These are phyloP conservation scores for Stegodyphus dumicola DNA, from an alignment of 1,140 invertebrate species.

Conservation along the genomic window DNA sequence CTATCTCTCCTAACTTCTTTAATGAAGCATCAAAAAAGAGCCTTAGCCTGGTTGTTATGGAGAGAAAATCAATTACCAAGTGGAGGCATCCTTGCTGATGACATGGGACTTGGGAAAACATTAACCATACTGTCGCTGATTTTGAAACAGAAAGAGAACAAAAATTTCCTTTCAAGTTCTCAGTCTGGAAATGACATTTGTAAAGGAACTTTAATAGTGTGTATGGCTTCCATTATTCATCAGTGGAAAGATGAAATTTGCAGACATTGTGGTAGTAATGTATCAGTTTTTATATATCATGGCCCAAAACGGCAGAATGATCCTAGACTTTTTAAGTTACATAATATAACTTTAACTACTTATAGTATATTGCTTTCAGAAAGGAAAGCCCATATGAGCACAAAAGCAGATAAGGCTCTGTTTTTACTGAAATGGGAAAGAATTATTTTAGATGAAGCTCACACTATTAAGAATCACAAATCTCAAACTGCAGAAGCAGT, in stretches of 20 bases:
- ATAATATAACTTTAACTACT: slow-evolving; percentile 72
- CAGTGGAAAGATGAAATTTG: slow-evolving; percentile 90
- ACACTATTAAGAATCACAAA: slow-evolving; percentile 89
- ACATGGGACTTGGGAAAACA: slow-evolving; percentile 95
- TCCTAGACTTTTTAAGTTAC: slow-evolving; percentile 71
- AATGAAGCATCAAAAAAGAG: slow-evolving; percentile 89
- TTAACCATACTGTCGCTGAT: slow-evolving; percentile 90
- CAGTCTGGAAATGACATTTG: slow-evolving; percentile 59
- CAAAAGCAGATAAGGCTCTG: slow-evolving; percentile 67
- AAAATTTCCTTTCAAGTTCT: neutral
- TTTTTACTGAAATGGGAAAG: slow-evolving; percentile 82
- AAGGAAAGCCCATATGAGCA: slow-evolving; percentile 1
- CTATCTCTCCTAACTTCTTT: slow-evolving; percentile 74
- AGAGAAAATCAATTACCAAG: slow-evolving; percentile 83
- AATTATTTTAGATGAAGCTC: slow-evolving; percentile 93
- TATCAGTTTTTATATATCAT: slow-evolving; percentile 80
- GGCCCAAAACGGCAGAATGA: slow-evolving; percentile 79
- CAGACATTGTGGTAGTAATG: slow-evolving; percentile 74
- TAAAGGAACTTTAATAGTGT: slow-evolving; percentile 84
- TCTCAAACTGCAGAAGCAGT: slow-evolving; percentile 79
- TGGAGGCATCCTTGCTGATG: slow-evolving; percentile 89
- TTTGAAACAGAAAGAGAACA: slow-evolving; percentile 69
- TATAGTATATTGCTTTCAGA: slow-evolving; percentile 65
- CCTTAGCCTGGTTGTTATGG: slow-evolving; percentile 89
- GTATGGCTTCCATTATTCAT: slow-evolving; percentile 79